Evolutionary conservation across 1,140 invertebrate genomes (phyloP).

Genomic region (Lepidurus apus): DNA sequence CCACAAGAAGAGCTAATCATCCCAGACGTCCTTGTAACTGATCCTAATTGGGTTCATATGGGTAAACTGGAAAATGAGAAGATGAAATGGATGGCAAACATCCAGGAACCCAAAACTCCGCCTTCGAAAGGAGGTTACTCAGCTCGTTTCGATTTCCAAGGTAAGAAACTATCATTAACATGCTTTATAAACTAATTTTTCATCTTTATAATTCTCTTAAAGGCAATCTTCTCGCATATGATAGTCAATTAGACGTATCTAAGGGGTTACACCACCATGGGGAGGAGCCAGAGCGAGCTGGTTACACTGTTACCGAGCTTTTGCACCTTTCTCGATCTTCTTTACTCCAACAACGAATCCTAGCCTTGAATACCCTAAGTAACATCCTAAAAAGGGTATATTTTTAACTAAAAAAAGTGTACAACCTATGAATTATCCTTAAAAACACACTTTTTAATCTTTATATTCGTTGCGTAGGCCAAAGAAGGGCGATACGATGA

Average conservation of each 20-base stretch:
- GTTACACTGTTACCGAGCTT: conserved; percentile 81
- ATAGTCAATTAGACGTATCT: conserved; percentile 55
- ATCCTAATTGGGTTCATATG: conserved; percentile 74
- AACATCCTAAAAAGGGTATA: conserved; percentile 69
- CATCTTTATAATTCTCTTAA: conserved; percentile 38
- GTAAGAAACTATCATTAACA: conserved; percentile 39
- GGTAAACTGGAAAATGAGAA: conserved; percentile 73
- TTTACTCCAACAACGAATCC: conserved; percentile 66
- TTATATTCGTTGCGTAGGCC: conserved; percentile 39
- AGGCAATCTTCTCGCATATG: conserved; percentile 63
- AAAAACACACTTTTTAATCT: conserved; percentile 27
- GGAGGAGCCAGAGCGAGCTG: conserved; percentile 80
- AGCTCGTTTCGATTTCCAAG: conserved; percentile 60
- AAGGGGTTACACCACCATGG: conserved; percentile 81
- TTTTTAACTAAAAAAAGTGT: neutral
- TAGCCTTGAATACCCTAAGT: conserved; percentile 69
- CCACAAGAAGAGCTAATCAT: conserved; percentile 38
- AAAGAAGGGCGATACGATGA: conserved; percentile 58
- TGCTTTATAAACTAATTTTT: neutral
- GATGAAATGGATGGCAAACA: conserved; percentile 68
- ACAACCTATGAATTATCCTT: neutral
- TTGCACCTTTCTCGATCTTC: conserved; percentile 64
- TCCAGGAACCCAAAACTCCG: neutral
- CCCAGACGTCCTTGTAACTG: conserved; percentile 42
- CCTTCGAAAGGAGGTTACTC: conserved; percentile 56